These are phyloP conservation scores for Sebastolobus altivelis DNA, from an alignment of 2,797 vertebrate genomes.

Conservation along the genomic window DNA sequence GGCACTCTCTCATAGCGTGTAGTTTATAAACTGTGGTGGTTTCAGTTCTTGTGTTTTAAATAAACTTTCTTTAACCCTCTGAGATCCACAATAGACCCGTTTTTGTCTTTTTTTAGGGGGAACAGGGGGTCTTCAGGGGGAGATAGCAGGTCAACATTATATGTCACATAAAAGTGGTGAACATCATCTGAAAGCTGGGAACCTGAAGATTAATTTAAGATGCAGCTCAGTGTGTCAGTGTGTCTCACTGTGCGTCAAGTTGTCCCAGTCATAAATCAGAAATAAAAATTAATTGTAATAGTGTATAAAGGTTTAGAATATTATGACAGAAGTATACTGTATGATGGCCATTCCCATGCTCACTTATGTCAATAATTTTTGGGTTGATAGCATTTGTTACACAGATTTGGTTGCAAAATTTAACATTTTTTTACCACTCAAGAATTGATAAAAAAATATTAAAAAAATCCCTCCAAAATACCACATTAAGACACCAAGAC, in stretches of 20 bases:
- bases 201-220: background rate
- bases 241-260: background rate
- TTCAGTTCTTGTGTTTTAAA: background rate
- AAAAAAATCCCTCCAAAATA: too few relatives aligned
- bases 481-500: too few relatives aligned
- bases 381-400: background rate
- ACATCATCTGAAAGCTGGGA: background rate
- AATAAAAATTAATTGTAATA: background rate
- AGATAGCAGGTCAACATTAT: background rate
- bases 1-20: background rate
- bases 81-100: too few relatives aligned
- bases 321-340: background rate
- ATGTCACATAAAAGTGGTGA: background rate
- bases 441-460: too few relatives aligned
- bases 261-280: background rate
- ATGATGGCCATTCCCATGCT: background rate
- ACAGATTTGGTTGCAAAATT: background rate
- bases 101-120: too few relatives aligned
- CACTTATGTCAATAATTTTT: background rate
- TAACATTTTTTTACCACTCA: too few relatives aligned
- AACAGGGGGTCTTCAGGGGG: too few relatives aligned
- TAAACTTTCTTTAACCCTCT: background rate
- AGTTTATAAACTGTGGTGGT: background rate
- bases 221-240: background rate
- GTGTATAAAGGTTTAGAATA: background rate